Percentiles rank a stretch among this genome's conserved stretches.
Evolutionary conservation across 2,797 vertebrate species (phyloP).

Genomic region (Loris lydekkerianus): DNA sequence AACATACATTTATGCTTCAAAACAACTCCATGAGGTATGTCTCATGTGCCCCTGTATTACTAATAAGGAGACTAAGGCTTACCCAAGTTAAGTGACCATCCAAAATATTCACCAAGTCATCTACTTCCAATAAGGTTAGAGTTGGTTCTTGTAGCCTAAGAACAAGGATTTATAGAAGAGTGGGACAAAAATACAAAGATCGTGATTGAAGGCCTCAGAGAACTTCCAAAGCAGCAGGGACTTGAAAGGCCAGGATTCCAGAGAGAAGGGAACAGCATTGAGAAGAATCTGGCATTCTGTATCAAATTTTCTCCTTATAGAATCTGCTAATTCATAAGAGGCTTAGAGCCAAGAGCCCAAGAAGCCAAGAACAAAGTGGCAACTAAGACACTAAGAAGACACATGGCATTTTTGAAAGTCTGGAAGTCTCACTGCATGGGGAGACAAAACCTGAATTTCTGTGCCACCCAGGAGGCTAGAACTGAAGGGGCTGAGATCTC

Average conservation of each 20-base stretch:
- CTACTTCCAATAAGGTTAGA: not conserved
- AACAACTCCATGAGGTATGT: not conserved
- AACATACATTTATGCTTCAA: slow-evolving; percentile 29
- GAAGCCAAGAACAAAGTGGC: slow-evolving; percentile 36
- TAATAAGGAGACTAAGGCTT: not conserved
- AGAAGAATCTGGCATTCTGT: not conserved
- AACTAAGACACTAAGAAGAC: not conserved
- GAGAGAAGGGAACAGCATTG: not conserved
- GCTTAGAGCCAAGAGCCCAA: not conserved
- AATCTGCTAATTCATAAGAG: slow-evolving; percentile 2
- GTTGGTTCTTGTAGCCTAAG: not conserved
- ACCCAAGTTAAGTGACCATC: not conserved
- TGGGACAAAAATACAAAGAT: not conserved
- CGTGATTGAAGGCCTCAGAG: not conserved
- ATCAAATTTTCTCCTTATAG: not conserved
- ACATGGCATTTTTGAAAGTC: slow-evolving; percentile 14
- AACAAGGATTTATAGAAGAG: not conserved
- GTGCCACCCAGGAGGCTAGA: not conserved
- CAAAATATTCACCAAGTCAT: not conserved
- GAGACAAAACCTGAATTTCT: slow-evolving; percentile 33
- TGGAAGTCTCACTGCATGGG: not conserved
- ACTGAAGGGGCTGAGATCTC: slow-evolving; percentile 23
- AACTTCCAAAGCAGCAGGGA: slow-evolving; percentile 5
- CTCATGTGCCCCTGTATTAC: not conserved
- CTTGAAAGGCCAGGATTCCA: slow-evolving; percentile 44